Conservation (phyloP, 92 coral and sea anemone species). For the Zoanthus gigantus region DNA sequence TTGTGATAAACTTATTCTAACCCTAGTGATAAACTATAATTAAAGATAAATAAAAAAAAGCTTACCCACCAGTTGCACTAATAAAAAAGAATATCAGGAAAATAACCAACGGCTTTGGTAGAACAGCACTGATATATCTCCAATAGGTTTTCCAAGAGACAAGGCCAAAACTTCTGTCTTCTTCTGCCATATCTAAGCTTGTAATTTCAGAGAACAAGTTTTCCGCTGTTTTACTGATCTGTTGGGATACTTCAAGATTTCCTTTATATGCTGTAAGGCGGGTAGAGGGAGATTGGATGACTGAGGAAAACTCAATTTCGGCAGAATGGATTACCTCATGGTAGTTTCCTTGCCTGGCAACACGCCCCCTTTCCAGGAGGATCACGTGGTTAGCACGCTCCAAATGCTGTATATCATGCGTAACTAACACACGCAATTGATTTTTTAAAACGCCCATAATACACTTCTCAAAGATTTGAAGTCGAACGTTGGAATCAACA, state of each 20-base stretch:
- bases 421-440: neutral
- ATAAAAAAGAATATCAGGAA: neutral
- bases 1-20: too few relatives aligned
- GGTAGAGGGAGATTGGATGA: neutral
- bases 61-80: neutral
- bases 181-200: neutral
- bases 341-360: too few relatives aligned
- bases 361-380: neutral
- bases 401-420: neutral
- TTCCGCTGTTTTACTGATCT: neutral
- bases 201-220: neutral
- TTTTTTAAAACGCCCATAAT: slow-evolving; percentile 15
- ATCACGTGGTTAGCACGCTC: neutral
- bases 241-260: neutral
- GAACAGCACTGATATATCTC: neutral
- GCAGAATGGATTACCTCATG: neutral
- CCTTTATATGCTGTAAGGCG: neutral
- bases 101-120: neutral
- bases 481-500: neutral
- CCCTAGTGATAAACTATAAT: too few relatives aligned
- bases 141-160: slow-evolving; percentile 23
- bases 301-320: too few relatives aligned
- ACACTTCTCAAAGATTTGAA: slow-evolving; percentile 2
- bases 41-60: too few relatives aligned
- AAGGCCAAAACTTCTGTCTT: slow-evolving; percentile 15